Conservation (phyloP, 2,888 invertebrate species). For the Iselma pallidipennis region DNA sequence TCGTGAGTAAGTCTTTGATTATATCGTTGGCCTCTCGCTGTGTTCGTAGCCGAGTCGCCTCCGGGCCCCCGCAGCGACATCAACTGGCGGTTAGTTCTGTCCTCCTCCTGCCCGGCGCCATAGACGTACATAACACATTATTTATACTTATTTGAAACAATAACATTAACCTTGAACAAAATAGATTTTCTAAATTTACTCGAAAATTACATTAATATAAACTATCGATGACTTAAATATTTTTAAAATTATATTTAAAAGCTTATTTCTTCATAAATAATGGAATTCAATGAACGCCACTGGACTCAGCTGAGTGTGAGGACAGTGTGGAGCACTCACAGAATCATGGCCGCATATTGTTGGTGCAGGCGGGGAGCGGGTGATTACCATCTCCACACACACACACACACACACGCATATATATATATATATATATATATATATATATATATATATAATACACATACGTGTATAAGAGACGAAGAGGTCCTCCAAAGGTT, state of each 20-base stretch:
- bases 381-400: conserved; percentile 3
- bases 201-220: no score
- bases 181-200: no score
- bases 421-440: no score
- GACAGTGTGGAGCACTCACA: conserved; percentile 43
- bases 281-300: conserved; percentile 29
- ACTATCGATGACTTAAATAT: no score
- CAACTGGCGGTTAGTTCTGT: conserved; percentile 57
- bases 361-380: conserved; percentile 22
- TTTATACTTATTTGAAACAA: not conserved
- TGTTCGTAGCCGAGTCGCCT: conserved; percentile 62
- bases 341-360: conserved; percentile 51
- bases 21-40: conserved; percentile 47
- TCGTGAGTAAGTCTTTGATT: conserved; percentile 41
- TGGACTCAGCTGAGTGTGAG: conserved; percentile 45
- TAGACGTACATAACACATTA: not conserved
- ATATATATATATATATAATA: no score
- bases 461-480: no score
- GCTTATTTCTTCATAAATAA: not conserved
- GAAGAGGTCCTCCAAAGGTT: conserved; percentile 4
- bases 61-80: conserved; percentile 67
- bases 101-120: conserved; percentile 44
- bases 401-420: not conserved
- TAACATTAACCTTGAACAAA: not conserved
- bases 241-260: no score